These are phyloP conservation scores for Crocuta crocuta DNA, from an alignment of 2,113 vertebrate species.

Conservation along the genomic window DNA sequence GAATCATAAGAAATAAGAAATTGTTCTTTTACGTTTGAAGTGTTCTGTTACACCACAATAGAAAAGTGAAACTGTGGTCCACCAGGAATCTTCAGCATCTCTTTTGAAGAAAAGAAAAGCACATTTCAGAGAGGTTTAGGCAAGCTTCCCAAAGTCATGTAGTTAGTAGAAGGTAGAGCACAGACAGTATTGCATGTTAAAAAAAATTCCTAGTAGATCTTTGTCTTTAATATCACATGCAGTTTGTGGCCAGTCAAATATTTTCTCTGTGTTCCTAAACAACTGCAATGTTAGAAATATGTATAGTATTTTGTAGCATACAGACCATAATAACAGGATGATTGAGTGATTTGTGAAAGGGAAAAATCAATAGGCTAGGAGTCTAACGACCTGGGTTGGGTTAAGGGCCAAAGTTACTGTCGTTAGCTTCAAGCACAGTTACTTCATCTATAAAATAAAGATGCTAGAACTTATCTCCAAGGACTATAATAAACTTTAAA, in stretches of 20 bases:
- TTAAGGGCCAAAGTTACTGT: background rate
- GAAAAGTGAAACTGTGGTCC: background rate
- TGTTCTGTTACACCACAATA: background rate
- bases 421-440: background rate
- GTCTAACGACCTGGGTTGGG: background rate
- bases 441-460: background rate
- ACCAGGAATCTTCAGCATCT: background rate
- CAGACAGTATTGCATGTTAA: background rate
- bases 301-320: background rate
- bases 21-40: background rate
- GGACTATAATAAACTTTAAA: background rate
- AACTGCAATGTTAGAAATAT: background rate
- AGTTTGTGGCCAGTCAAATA: background rate
- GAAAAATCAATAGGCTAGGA: background rate
- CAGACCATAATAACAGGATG: background rate
- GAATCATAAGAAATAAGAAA: background rate
- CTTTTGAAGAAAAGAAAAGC: background rate
- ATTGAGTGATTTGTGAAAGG: background rate
- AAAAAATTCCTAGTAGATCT: background rate
- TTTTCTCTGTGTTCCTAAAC: background rate
- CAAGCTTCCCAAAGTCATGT: background rate
- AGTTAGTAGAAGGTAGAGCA: background rate
- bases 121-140: background rate
- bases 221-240: background rate
- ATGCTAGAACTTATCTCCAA: background rate